Evolutionary conservation across 2,888 invertebrate genomes (phyloP), one percentile per base, ranked within the genome.

Genomic region (Eilema sororculum): DNA sequence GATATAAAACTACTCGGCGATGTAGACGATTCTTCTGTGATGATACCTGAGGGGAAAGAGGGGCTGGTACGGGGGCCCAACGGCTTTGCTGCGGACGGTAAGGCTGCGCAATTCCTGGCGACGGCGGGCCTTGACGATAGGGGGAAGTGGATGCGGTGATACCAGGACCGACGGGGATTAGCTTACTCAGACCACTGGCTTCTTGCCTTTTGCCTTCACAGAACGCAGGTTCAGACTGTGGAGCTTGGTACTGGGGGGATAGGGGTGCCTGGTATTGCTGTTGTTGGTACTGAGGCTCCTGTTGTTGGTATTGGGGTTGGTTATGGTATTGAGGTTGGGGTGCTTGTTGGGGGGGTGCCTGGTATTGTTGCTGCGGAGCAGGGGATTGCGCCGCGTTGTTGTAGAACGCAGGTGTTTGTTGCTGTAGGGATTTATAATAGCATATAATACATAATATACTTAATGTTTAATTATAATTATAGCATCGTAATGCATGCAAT

Each of bases 31-130:
- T 75, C 78, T 79, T 78, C 72, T 76, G 71, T 80, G 82, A 76
- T 86, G 84, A 79, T 95, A 95, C 95, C 95, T 95, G 95, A 75
- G 95, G 95, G 83, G 95, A 95, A 82, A 90, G 89, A 78, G 94
- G 94, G 78, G 93, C 92, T 80, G 93, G 91, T 75, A 95, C 95
- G 58, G 95, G 95, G 77, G 93, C 94, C 95, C 95, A 95, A 82
- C 95, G 95, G 85, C 84, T 90, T 87, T 87, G 90, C 80, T 88
- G 92, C 86, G 86, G 91, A 71, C 91, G 90, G 88, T 89, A 93
- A 79, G 93, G 91, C 87, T 93, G 93, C 78, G 90, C 89, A 80
- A 86, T 80, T 76, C 88, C 88, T 56, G 92, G 92, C 77, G 94
- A 92, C 64, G 87, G 84, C 33, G 93, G 93, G 69, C 91, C 92